These are phyloP conservation scores for Caerostris extrusa DNA, from an alignment of 1,140 invertebrate species.

Conservation along the genomic window DNA sequence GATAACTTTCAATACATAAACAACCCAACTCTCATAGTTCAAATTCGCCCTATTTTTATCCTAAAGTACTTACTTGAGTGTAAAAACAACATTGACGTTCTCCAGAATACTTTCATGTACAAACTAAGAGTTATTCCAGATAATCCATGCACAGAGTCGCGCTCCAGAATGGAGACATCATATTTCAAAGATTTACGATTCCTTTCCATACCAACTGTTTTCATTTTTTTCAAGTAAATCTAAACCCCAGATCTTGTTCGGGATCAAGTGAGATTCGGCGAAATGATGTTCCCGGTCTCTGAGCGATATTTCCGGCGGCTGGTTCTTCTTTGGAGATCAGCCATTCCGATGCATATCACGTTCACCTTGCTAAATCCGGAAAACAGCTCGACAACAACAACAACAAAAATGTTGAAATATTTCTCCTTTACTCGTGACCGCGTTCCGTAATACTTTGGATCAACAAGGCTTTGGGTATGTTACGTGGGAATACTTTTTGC, in stretches of 20 bases:
- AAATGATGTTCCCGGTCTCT: constrained; percentile 16
- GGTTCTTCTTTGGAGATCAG: not conserved
- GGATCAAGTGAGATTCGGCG: constrained; percentile 22
- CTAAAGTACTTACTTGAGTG: no score
- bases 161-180: not conserved
- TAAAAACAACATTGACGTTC: no score
- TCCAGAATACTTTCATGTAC: no score
- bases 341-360: constrained; percentile 18
- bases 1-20: no score
- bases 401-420: not conserved
- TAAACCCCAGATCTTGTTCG: constrained; percentile 44
- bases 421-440: not conserved
- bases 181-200: constrained; percentile 6
- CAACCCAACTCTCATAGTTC: no score
- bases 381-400: not conserved
- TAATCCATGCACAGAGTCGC: no score
- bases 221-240: not conserved
- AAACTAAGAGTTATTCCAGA: no score
- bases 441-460: constrained; percentile 29
- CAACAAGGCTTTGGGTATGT: constrained; percentile 33
- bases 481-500: constrained; percentile 31
- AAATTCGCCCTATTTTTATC: no score
- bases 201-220: not conserved
- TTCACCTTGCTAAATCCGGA: constrained; percentile 13
- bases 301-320: not conserved